Evolutionary conservation across 2,888 invertebrate species (phyloP), one percentile per base, ranked within the genome.

Genomic region (Philopedon plagiatum): DNA sequence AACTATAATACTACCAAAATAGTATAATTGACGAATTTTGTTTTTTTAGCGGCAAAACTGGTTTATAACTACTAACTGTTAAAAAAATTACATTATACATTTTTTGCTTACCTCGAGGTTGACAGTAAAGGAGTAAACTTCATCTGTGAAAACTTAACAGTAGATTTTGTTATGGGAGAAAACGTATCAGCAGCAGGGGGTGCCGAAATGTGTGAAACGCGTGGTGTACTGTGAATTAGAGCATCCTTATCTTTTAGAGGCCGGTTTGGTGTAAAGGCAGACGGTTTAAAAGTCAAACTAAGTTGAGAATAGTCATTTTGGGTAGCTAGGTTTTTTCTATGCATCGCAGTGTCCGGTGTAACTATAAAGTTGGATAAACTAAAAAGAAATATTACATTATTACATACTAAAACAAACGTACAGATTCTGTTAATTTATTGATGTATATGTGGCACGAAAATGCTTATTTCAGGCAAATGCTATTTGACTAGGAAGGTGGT

Each of bases 91-190:
- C 15, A 15, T 2, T 39, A 15, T 15, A 39, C 1, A 13, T 39
- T 5, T 23, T 23, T 26, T 26, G 4, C 58, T 41, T 46, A 58
- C 66, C 57, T 66, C 21, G 34, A 13, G 11, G 57, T 66, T 3
- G 80, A 73, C 1, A 76, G 77, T 46, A 83, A 73, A 4, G 83
- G 81, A n/a, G 76, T 78, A 75, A 76, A 80, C 39, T 79, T 79
- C 2, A 79, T 73, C 37, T 77, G 75, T 13, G 79, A 73, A 1
- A 77, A 77, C 23, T 78, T 61, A 21, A 76, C 76, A 5, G 61
- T 32, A n/a, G 5, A 29, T 41, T 39, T 56, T 1, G 70, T 19
- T 44, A 78, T 78, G 2, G 78, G 75, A 11, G 78, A 61, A 61
- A 44, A 77, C 32, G 75, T 39, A 0, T 73, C 26, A 15, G n/a